Conservation (phyloP, 2,797 vertebrate species). For the Pipistrellus kuhlii region DNA sequence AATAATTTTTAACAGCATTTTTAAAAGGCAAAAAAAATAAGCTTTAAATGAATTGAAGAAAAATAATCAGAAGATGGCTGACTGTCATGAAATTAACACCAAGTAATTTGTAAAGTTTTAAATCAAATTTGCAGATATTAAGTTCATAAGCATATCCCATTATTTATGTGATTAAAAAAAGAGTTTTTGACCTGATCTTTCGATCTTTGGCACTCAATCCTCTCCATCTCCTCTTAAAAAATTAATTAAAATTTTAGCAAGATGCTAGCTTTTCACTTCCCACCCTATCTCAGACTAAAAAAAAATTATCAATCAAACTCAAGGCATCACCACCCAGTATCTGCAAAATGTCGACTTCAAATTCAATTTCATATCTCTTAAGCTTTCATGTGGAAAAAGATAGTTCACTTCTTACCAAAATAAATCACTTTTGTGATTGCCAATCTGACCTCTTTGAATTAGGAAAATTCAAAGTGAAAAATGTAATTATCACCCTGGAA, state of each 20-base stretch:
- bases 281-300: slow-evolving; percentile 85
- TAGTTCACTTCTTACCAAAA: slow-evolving; percentile 94
- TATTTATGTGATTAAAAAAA: slow-evolving; percentile 98
- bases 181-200: slow-evolving; percentile 95
- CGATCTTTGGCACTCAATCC: slow-evolving; percentile 94
- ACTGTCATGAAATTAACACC: slow-evolving; percentile 85
- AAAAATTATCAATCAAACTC: slow-evolving; percentile 90
- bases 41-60: slow-evolving; percentile 62
- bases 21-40: slow-evolving; percentile 53
- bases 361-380: slow-evolving; percentile 92
- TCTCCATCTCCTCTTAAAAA: slow-evolving; percentile 96
- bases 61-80: slow-evolving; percentile 82
- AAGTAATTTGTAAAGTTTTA: slow-evolving; percentile 91
- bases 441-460: slow-evolving; percentile 91
- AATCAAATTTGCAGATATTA: slow-evolving; percentile 90
- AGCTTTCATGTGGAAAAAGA: slow-evolving; percentile 92
- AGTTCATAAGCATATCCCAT: slow-evolving; percentile 90
- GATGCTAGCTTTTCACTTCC: slow-evolving; percentile 90
- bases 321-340: slow-evolving; percentile 87
- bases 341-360: slow-evolving; percentile 89
- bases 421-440: slow-evolving; percentile 93
- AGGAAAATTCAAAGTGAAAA: slow-evolving; percentile 91
- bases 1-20: slow-evolving; percentile 7
- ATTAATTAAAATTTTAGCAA: slow-evolving; percentile 97
- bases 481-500: slow-evolving; percentile 90